Percentiles rank a stretch among this genome's conserved stretches.
These are phyloP conservation scores for Emydoidea blandingii DNA, from an alignment of 2,797 vertebrate species.

Conservation along the genomic window DNA sequence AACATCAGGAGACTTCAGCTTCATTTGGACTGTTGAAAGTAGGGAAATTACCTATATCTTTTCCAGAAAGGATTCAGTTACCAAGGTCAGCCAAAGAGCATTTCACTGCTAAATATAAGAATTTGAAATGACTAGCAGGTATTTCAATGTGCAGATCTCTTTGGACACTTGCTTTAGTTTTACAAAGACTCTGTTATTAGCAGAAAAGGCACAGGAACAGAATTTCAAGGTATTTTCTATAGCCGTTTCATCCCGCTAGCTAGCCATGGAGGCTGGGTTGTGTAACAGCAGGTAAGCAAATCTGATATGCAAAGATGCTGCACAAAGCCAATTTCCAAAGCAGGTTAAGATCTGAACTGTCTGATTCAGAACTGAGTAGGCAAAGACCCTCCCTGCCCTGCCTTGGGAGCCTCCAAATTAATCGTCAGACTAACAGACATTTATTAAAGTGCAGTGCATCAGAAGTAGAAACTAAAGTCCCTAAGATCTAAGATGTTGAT, in stretches of 20 bases:
- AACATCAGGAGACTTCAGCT: not conserved
- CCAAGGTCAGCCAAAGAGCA: not conserved
- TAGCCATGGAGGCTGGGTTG: not conserved
- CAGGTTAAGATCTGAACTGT: not conserved
- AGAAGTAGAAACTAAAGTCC: not conserved
- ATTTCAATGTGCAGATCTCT: not conserved
- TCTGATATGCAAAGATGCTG: not conserved
- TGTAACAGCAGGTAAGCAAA: not conserved
- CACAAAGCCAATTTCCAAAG: not conserved
- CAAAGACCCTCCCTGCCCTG: not conserved
- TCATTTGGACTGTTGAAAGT: slow-evolving; percentile 6
- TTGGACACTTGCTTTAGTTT: not conserved
- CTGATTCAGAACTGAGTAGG: not conserved
- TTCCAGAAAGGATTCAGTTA: slow-evolving; percentile 41
- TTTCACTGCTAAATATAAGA: not conserved
- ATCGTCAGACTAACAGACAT: not conserved
- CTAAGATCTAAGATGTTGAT: not conserved
- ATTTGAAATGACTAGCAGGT: not conserved
- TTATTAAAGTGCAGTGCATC: not conserved
- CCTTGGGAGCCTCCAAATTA: not conserved
- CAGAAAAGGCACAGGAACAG: not conserved
- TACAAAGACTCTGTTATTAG: not conserved
- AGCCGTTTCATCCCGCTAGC: not conserved
- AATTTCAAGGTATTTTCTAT: not conserved
- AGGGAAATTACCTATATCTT: slow-evolving; percentile 26